phyloP scores from a whole-genome alignment of 2,888 invertebrate genomes.

The Torymus auratus region DNA sequence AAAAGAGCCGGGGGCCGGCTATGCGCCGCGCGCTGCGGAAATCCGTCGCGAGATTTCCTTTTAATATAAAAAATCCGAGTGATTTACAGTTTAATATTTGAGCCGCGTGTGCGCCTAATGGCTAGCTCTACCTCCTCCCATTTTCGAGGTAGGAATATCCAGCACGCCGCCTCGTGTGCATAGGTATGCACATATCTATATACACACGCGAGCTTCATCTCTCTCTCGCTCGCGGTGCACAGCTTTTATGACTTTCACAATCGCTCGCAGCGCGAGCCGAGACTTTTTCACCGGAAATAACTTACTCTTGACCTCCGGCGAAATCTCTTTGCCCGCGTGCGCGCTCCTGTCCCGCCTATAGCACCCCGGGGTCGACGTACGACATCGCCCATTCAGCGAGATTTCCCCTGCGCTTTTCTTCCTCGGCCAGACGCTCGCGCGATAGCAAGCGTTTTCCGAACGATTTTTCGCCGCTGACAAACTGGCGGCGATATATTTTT shows the following conservation, averaged over 20 bases:
- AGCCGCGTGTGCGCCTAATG: constrained; percentile 8
- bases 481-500: constrained; percentile 2
- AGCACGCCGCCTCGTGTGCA: too few species aligned
- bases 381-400: constrained; percentile 17
- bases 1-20: too few species aligned
- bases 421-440: neutral
- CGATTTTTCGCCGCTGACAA: neutral
- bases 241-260: constrained; percentile 53
- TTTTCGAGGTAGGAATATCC: neutral
- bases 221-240: neutral
- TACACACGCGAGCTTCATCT: too few species aligned
- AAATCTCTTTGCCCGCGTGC: constrained; percentile 20
- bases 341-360: constrained; percentile 4
- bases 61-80: constrained; percentile 2
- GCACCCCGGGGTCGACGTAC: constrained; percentile 28
- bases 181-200: too few species aligned
- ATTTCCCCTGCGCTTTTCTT: constrained; percentile 9
- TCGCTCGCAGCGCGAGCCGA: constrained; percentile 31
- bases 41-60: neutral
- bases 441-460: too few species aligned
- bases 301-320: constrained; percentile 58
- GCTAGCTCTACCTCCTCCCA: neutral
- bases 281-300: constrained; percentile 61
- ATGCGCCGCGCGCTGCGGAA: too few species aligned
- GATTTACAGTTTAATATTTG: constrained; percentile 39